Base-by-base conservation (phyloP, 2,888 invertebrate species). In the Chrysodeixis includens region DNA sequence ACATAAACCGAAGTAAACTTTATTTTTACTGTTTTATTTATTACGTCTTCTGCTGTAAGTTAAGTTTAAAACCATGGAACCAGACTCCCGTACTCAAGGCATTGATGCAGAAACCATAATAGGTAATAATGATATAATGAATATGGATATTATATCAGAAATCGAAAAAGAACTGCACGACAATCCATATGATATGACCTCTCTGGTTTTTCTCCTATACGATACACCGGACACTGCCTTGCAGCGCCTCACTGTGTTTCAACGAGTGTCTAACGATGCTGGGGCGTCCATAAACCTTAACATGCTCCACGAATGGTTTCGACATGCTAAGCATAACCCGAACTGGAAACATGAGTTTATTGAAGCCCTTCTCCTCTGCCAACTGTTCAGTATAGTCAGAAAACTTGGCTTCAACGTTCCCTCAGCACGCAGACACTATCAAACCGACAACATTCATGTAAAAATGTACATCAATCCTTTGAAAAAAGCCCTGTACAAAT, bases 161-260 rank as follows among this genome's bases (percentile, higher is more conserved):
- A 87, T 94, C 54, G 92, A 95, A 83, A 92, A 90, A 65, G 93
- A 94, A 69, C 74, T 94, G 32, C 87, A 74, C 46, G 77, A 81
- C 5, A 80, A 91, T 62, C 79, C 90, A 0, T 88, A 90, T 67
- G 94, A 95, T 69, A 81, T 93, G 73, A 87, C 88, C 44, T 94
- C 94, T 2, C 75, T 95, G 18, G 94, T 94, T 22, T 95, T 94
- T 75, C 85, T 95, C 7, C 74, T 95, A 2, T 95, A 95, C 63
- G 92, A 94, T 52, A 83, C 89, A 12, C 92, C 94, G 0, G 90
- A 92, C 66, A 93, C 93, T 1, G 94, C 94, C 4, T 78, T 94
- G 53, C 90, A 94, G 73, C 85, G 91, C 10, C 84, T 94, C 7
- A 83, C 86, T 40, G 86, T 94, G 3, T 91, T 88, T 67, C 92